These are phyloP conservation scores for Phenganax stokvisi DNA, from an alignment of 92 coral and sea anemone species.

Conservation along the genomic window DNA sequence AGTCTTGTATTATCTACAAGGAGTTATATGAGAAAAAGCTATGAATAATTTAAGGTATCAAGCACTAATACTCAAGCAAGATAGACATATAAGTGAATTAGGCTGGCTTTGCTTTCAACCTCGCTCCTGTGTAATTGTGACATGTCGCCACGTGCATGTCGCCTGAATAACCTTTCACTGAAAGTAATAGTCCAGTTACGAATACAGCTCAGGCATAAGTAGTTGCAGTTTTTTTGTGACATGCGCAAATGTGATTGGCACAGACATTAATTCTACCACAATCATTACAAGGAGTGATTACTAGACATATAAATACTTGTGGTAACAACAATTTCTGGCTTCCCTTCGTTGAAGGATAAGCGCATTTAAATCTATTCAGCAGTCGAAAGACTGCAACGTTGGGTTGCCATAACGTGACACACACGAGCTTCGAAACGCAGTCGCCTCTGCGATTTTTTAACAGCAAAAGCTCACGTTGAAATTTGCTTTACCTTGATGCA, in stretches of 20 bases:
- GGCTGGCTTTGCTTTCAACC: too few relatives aligned
- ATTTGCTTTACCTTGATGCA: slow-evolving; percentile 73
- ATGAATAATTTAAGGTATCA: too few relatives aligned
- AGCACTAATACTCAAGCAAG: too few relatives aligned
- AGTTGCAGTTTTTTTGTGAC: neutral
- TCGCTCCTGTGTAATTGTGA: too few relatives aligned
- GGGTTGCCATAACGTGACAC: slow-evolving; percentile 60
- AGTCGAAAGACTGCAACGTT: slow-evolving; percentile 61
- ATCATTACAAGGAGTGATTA: neutral
- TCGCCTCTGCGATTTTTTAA: slow-evolving; percentile 60
- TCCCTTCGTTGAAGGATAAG: slow-evolving; percentile 95
- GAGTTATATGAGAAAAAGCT: neutral
- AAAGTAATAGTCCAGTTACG: too few relatives aligned
- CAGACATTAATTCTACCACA: neutral
- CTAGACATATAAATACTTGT: slow-evolving; percentile 29
- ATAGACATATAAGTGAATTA: too few relatives aligned
- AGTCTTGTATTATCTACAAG: slow-evolving; percentile 69
- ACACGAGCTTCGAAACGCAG: slow-evolving; percentile 83
- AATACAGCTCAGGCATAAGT: too few relatives aligned
- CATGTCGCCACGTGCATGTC: too few relatives aligned
- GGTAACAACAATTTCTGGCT: neutral
- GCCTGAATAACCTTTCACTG: too few relatives aligned
- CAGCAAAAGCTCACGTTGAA: neutral
- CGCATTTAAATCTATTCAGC: slow-evolving; percentile 84
- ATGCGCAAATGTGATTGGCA: neutral